Evolutionary conservation across 1,140 invertebrate species (phyloP), one percentile per base, ranked within the genome.

Genomic region (Paraescarpia echinospica): DNA sequence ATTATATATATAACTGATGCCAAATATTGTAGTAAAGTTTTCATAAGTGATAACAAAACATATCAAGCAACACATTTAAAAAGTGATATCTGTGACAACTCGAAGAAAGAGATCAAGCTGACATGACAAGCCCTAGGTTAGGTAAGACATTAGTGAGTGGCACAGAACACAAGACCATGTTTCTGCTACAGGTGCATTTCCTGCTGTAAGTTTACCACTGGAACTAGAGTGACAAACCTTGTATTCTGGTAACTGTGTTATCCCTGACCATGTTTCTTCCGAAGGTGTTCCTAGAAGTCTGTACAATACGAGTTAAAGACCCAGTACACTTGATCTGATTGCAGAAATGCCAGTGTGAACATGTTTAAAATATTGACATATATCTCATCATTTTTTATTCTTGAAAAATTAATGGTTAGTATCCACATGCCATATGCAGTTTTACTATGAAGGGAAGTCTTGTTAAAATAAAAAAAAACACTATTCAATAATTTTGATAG

Each of bases 251-350:
- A 96, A 91, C n/a, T 93, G 92, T 27, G 94, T 95, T 12, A 96
- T 95, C 35, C 96, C 96, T 27, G 96, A 96, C 96, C 96, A 96
- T 0, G 92, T 94, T 51, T 96, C 95, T 91, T 96, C 96, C 93
- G 96, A 96, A 18, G 96, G 96, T 27, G 96, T 96, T 1, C 95
- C 95, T 88, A 96, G 91, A 35, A 95, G 95, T 93, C 96, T 96
- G 94, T 27, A 93, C 93, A 92, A 33, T 22, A 90, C 22, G 18
- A 90, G 34, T 90, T 90, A 90, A 41, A 90, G n/a, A 4, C 18
- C 18, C 33, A 90, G n/a, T n/a, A 18, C 34, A 90, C 34, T 34
- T 22, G 27, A 6, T 22, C 59, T 77, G 27, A 31, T 12, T 41
- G 41, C n/a, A n/a, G n/a, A n/a, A n/a, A n/a, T n/a, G n/a, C n/a